phyloP scores from a whole-genome alignment of 2,888 invertebrate species.

The Cancer borealis region DNA sequence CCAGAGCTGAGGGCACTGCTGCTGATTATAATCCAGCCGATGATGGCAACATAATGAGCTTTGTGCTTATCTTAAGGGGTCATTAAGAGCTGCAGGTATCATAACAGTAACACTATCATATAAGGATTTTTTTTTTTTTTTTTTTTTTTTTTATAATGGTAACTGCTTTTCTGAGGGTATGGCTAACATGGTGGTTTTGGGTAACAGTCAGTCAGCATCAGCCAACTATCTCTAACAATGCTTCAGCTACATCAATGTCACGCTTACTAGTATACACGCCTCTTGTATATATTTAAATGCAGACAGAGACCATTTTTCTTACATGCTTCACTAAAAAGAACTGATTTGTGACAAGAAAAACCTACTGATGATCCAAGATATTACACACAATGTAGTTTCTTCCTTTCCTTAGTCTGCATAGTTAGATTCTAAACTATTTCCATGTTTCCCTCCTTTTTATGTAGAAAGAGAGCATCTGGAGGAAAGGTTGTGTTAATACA shows the following conservation, averaged over 20 bases:
- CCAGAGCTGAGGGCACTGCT: not conserved
- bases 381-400: not conserved
- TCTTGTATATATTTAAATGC: constrained; percentile 18
- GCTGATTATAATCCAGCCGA: not conserved
- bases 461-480: constrained; percentile 61
- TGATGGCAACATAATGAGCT: not conserved
- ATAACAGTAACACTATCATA: not conserved
- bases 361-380: not conserved
- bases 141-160: not conserved
- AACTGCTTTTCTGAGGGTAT: not conserved
- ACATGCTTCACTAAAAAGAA: not conserved
- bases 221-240: not conserved
- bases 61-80: not conserved
- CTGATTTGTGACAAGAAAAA: not conserved
- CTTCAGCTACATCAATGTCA: not conserved
- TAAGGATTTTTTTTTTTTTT: not conserved
- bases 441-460: constrained; percentile 49
- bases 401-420: not conserved
- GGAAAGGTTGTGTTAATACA: constrained; percentile 53
- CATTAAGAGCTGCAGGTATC: not conserved
- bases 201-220: not conserved
- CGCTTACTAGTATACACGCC: not conserved
- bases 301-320: not conserved
- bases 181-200: not conserved
- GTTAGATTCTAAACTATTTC: constrained; percentile 27